Percentiles rank a stretch among this genome's conserved stretches.
These are phyloP conservation scores for Zhuqinia jingwanae DNA, from an alignment of 2,888 invertebrate genomes.

Conservation along the genomic window DNA sequence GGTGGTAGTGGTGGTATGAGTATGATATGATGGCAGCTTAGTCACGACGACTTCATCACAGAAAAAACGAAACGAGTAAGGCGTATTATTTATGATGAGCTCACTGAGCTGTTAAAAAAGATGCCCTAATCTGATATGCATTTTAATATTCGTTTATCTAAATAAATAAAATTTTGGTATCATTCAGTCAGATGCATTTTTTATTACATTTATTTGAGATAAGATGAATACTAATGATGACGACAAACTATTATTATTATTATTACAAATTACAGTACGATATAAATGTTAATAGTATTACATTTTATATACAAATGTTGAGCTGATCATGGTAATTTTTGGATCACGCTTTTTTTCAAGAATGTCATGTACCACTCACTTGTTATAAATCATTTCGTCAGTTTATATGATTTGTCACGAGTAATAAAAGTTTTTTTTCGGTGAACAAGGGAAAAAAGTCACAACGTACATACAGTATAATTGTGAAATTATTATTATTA, in stretches of 20 bases:
- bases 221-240: slow-evolving; percentile 42
- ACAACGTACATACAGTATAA: neutral
- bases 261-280: too few species aligned
- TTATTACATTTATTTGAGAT: slow-evolving; percentile 8
- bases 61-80: neutral
- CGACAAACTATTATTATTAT: slow-evolving; percentile 13
- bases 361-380: slow-evolving; percentile 15
- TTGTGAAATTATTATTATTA: slow-evolving; percentile 19
- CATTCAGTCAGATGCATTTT: slow-evolving; percentile 31
- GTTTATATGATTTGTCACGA: slow-evolving; percentile 46
- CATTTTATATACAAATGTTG: too few species aligned
- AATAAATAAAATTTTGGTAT: slow-evolving; percentile 32
- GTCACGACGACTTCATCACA: slow-evolving; percentile 45
- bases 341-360: slow-evolving; percentile 22
- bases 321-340: slow-evolving; percentile 34
- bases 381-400: slow-evolving; percentile 38
- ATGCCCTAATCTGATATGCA: slow-evolving; percentile 41
- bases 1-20: neutral
- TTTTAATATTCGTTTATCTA: slow-evolving; percentile 46
- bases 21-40: neutral
- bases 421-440: slow-evolving; percentile 33
- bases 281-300: neutral
- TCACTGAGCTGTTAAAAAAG: slow-evolving; percentile 53
- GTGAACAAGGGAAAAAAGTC: slow-evolving; percentile 36
- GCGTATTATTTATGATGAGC: slow-evolving; percentile 35